Conservation (phyloP, 2,888 invertebrate genomes). For the Nebria salina region DNA sequence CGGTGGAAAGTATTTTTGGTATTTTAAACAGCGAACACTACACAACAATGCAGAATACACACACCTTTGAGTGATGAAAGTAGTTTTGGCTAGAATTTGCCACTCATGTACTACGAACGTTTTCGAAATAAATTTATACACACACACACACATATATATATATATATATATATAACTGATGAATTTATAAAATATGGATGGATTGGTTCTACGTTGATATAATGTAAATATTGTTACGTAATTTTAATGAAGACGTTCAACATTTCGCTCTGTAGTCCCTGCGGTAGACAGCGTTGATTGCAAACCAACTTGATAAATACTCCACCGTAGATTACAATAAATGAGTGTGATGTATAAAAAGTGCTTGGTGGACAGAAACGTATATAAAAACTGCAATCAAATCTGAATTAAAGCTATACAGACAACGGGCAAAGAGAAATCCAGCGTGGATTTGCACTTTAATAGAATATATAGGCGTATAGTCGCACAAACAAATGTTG, state of each 20-base stretch:
- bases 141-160: no score
- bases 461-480: conserved; percentile 34
- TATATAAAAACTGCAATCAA: conserved; percentile 6
- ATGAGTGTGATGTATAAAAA: not conserved
- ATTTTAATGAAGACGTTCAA: no score
- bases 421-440: conserved; percentile 32
- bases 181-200: no score
- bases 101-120: not conserved
- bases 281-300: not conserved
- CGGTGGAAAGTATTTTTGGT: conserved; percentile 57
- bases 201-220: no score
- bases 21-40: conserved; percentile 21
- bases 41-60: not conserved
- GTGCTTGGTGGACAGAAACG: not conserved
- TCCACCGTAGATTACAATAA: not conserved
- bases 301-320: not conserved
- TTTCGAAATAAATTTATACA: not conserved
- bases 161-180: no score
- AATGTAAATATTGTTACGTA: no score
- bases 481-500: conserved; percentile 18
- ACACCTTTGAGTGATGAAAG: conserved; percentile 44
- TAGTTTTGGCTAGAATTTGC: conserved; percentile 33
- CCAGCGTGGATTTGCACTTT: conserved; percentile 29
- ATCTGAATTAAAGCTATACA: conserved; percentile 12
- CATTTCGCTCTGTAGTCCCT: no score